Conservation (phyloP, 2,888 invertebrate genomes). For the Agrochola lychnidis region DNA sequence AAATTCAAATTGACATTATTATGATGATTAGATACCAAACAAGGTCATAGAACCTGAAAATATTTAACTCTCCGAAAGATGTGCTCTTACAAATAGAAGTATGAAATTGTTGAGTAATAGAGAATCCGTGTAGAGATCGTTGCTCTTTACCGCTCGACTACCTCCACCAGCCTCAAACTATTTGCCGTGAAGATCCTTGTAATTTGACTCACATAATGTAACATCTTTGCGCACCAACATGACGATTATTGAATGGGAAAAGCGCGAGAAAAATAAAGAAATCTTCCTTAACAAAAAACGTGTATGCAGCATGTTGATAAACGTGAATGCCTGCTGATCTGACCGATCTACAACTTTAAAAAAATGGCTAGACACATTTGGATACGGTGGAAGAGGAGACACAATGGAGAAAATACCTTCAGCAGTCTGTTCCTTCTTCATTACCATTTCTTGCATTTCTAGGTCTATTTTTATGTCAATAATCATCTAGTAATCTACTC, state of each 20-base stretch:
- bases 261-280: background rate
- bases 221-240: background rate
- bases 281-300: background rate
- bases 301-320: background rate
- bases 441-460: background rate
- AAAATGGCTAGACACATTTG: background rate
- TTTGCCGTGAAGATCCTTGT: slow-evolving; percentile 30
- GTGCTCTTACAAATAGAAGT: slow-evolving; percentile 27
- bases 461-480: background rate
- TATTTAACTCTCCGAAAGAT: slow-evolving; percentile 4
- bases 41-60: slow-evolving; percentile 1
- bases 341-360: too few relatives aligned
- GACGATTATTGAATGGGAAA: background rate
- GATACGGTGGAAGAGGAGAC: background rate
- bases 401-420: background rate
- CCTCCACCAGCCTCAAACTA: slow-evolving; percentile 35
- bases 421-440: background rate
- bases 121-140: slow-evolving; percentile 55
- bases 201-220: slow-evolving; percentile 9
- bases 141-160: slow-evolving; percentile 58
- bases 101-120: slow-evolving; percentile 41
- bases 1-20: background rate
- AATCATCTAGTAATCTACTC: background rate
- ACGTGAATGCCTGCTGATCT: background rate
- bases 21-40: background rate